phyloP scores from a whole-genome alignment of 2,797 vertebrate genomes.

The Babyrousa celebensis region DNA sequence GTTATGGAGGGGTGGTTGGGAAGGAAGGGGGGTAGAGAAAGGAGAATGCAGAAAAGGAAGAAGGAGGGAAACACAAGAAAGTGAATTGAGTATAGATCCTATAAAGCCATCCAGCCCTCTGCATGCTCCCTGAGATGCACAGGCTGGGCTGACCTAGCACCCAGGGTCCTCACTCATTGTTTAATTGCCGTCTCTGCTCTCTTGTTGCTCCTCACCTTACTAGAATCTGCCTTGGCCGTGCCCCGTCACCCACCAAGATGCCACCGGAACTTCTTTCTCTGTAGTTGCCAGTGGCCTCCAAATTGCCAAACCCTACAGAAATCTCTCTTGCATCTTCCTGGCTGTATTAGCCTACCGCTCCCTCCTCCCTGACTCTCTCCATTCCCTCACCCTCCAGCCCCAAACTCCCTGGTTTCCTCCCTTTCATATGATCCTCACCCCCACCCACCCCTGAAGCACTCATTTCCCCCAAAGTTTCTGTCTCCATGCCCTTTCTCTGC shows the following conservation, averaged over 20 bases:
- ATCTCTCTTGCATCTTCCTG: background rate
- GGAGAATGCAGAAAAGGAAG: background rate
- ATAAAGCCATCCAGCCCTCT: background rate
- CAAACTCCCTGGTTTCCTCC: background rate
- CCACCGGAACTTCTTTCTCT: background rate
- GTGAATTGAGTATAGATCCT: background rate
- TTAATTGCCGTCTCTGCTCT: background rate
- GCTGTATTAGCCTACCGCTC: accelerated
- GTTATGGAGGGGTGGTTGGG: background rate
- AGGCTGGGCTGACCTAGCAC: background rate
- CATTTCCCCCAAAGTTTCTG: background rate
- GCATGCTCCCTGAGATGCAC: background rate
- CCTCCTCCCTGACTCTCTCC: background rate
- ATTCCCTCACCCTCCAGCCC: background rate
- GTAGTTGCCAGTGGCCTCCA: background rate
- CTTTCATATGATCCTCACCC: background rate
- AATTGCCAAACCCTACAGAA: background rate
- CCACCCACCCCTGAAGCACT: background rate
- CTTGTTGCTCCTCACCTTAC: background rate
- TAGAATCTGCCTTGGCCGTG: background rate
- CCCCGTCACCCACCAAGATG: background rate
- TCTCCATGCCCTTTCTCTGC: background rate
- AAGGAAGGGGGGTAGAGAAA: background rate
- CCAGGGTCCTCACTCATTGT: background rate
- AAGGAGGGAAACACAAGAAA: background rate